Conservation (phyloP, 2,888 invertebrate genomes). For the Drosophila atripex region DNA sequence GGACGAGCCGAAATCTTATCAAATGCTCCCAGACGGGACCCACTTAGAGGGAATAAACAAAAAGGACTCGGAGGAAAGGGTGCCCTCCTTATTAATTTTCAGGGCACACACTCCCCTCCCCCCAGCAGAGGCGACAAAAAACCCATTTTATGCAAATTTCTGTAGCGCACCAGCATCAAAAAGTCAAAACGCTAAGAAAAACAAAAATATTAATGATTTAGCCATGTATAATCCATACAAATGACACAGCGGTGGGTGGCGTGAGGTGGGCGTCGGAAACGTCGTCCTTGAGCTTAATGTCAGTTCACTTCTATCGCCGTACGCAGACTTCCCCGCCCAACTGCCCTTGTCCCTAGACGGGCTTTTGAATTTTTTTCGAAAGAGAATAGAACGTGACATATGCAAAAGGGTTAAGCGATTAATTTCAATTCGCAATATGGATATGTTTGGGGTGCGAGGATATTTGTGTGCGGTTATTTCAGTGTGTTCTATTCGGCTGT, state of each 20-base stretch:
- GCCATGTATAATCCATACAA: slow-evolving; percentile 73
- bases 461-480: slow-evolving; percentile 20
- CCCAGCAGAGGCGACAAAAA: slow-evolving; percentile 40
- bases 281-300: slow-evolving; percentile 53
- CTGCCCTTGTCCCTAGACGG: slow-evolving; percentile 40
- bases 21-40: slow-evolving; percentile 45
- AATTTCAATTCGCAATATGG: slow-evolving; percentile 64
- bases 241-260: slow-evolving; percentile 52
- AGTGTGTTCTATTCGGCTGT: slow-evolving; percentile 4
- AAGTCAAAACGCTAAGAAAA: slow-evolving; percentile 67
- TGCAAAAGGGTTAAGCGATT: slow-evolving; percentile 56
- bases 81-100: slow-evolving; percentile 63
- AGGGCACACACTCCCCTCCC: slow-evolving; percentile 22
- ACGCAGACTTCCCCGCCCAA: slow-evolving; percentile 40
- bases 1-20: slow-evolving; percentile 56
- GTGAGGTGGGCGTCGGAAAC: background rate
- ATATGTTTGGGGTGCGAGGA: slow-evolving; percentile 12
- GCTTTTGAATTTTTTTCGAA: slow-evolving; percentile 24
- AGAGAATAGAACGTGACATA: slow-evolving; percentile 50
- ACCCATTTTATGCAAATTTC: slow-evolving; percentile 72
- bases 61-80: slow-evolving; percentile 16
- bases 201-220: slow-evolving; percentile 74
- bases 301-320: slow-evolving; percentile 46
- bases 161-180: slow-evolving; percentile 34
- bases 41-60: background rate